Conservation (phyloP, 2,113 vertebrate species). For the Sciurus niger region DNA sequence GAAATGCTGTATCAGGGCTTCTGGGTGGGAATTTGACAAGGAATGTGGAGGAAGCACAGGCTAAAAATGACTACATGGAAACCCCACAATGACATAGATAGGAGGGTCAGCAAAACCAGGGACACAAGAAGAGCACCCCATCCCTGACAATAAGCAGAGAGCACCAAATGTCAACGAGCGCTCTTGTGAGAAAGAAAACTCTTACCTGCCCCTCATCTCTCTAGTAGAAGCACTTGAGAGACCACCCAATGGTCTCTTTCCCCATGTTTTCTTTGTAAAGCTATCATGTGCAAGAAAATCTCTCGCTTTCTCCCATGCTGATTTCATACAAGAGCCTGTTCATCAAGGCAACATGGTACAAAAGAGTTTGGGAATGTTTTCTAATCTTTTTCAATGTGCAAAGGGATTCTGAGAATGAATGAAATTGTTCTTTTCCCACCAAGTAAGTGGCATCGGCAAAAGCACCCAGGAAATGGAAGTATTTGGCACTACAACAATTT, state of each 20-base stretch:
- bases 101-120: background rate
- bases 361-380: background rate
- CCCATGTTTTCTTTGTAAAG: background rate
- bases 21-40: background rate
- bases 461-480: background rate
- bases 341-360: background rate
- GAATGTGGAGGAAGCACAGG: background rate
- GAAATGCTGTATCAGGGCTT: background rate
- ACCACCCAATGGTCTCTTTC: background rate
- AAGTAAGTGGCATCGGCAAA: constrained; percentile 22
- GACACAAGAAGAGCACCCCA: accelerated
- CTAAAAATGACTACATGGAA: background rate
- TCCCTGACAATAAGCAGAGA: background rate
- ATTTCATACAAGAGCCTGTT: background rate
- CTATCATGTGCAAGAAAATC: background rate
- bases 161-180: background rate
- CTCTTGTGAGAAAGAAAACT: background rate
- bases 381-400: background rate
- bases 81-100: background rate
- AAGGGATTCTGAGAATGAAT: constrained; percentile 30
- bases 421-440: background rate
- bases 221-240: background rate
- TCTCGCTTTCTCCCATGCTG: background rate
- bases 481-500: background rate
- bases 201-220: background rate